Base-by-base conservation (phyloP, 2,888 invertebrate genomes). In the Drosophila siamana region DNA sequence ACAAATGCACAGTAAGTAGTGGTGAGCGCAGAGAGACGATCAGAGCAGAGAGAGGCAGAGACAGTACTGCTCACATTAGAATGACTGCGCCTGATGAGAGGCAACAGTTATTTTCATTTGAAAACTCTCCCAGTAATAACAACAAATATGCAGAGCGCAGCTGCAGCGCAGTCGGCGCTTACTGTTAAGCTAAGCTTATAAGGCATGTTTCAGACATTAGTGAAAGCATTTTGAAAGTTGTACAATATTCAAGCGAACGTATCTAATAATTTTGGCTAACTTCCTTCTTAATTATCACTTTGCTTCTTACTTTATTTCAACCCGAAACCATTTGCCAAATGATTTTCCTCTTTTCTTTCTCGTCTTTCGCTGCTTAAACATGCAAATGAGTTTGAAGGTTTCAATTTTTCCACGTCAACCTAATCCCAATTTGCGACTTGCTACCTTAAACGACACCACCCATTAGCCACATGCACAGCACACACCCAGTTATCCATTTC, bases 401-500 rank as follows among this genome's bases (percentile, higher is more conserved):
- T 43, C 13, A 26, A 61, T 65, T 65, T 75, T 63, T 61, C 41
- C 4, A 47, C 54, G 46, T 55, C 66, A 69, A 69, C 46, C 63
- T 15, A 56, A 67, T 56, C 30, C 56, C 19, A 66, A 56, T 47
- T 70, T 13, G 48, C 41, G 26, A 36, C 28, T 19, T 40, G 40
- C 46, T 48, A 52, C 24, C 36, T 36, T 36, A 52, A 46, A 47
- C n/a, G 44, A 28, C 9, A 28, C 28, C 28, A n/a, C 7, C 40
- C 46, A 56, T 62, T 40, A 47, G 38, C 48, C 26, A 48, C 46
- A 22, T 71, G 33, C 33, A 33, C 60, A 47, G 2, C 3, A 43
- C 54, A 73, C 72, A 33, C 50, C 50, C 59, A 70, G 70, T 68
- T 74, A 55, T 69, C 60, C 55, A 66, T 61, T 69, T 66, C 19